Percentiles rank a stretch among this genome's conserved stretches.
phyloP scores from a whole-genome alignment of 2,113 vertebrate species.

The Chaetops frenatus region DNA sequence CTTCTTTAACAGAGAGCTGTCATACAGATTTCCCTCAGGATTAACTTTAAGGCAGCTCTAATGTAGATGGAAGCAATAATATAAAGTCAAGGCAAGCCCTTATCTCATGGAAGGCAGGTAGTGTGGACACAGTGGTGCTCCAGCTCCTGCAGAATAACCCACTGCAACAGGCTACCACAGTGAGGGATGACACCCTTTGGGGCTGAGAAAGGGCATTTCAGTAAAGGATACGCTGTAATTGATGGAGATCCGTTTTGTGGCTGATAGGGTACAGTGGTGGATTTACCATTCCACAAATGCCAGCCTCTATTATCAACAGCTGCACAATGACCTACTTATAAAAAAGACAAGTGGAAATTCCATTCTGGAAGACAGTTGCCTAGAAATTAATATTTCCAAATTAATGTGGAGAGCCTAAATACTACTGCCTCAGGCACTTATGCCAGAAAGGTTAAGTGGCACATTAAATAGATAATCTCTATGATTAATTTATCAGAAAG shows the following conservation, averaged over 20 bases:
- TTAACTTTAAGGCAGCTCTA: background rate
- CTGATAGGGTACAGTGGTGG: background rate
- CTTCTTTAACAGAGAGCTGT: background rate
- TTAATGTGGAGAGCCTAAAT: constrained; percentile 39
- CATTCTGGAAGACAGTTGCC: constrained; percentile 47
- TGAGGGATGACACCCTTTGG: background rate
- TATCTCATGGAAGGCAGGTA: background rate
- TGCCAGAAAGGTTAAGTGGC: constrained; percentile 54
- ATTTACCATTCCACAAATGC: constrained; percentile 35
- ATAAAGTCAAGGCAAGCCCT: background rate
- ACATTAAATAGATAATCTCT: constrained; percentile 43
- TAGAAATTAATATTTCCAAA: constrained; percentile 47
- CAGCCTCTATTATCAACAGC: constrained; percentile 30
- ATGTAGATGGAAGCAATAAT: background rate
- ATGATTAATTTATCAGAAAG: constrained; percentile 59
- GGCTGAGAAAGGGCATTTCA: background rate
- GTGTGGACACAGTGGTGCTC: background rate
- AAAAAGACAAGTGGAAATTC: constrained; percentile 46
- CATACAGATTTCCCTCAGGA: background rate
- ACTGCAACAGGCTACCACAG: background rate
- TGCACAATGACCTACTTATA: constrained; percentile 40
- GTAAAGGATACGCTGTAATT: background rate
- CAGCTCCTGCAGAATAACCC: background rate
- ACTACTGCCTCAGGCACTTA: constrained; percentile 12
- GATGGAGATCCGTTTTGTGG: background rate